Conservation (phyloP, 2,888 invertebrate genomes). For the Patella caerulea region DNA sequence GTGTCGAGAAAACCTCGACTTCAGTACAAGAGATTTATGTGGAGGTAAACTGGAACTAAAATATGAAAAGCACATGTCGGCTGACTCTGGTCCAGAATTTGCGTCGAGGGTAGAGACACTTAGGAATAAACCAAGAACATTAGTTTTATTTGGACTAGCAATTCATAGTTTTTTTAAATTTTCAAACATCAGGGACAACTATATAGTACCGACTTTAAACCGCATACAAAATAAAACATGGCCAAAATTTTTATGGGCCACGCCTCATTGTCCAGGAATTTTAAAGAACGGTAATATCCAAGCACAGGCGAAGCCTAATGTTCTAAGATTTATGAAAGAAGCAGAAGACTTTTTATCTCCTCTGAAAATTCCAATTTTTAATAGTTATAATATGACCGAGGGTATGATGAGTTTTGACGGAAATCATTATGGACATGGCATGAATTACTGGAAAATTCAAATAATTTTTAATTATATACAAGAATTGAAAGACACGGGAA, state of each 20-base stretch:
- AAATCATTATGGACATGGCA: conserved; percentile 32
- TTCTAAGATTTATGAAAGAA: conserved; percentile 21
- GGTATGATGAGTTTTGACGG: conserved; percentile 37
- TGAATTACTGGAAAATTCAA: conserved; percentile 30
- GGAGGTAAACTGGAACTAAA: conserved; percentile 18
- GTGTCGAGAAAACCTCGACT: conserved; percentile 20
- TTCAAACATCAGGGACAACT: conserved; percentile 8
- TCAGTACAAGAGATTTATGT: conserved; percentile 13
- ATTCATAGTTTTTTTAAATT: conserved; percentile 32
- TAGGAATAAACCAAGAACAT: conserved; percentile 23
- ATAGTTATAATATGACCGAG: conserved; percentile 33
- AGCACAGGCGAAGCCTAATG: conserved; percentile 22
- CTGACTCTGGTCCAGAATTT: conserved; percentile 6
- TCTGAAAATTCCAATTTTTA: conserved; percentile 28
- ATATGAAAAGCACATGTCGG: conserved; percentile 20
- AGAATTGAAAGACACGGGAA: conserved; percentile 24
- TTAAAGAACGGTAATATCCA: conserved; percentile 30
- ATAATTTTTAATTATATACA: conserved; percentile 30
- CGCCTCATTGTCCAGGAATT: conserved; percentile 32
- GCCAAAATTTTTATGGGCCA: conserved; percentile 33
- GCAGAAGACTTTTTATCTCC: conserved; percentile 13
- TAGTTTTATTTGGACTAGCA: conserved; percentile 31
- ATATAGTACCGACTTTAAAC: conserved; percentile 13
- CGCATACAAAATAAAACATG: conserved; percentile 2
- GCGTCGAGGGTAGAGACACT: conserved; percentile 11